Conservation (phyloP, 1,140 invertebrate species). For the Hirudo medicinalis region DNA sequence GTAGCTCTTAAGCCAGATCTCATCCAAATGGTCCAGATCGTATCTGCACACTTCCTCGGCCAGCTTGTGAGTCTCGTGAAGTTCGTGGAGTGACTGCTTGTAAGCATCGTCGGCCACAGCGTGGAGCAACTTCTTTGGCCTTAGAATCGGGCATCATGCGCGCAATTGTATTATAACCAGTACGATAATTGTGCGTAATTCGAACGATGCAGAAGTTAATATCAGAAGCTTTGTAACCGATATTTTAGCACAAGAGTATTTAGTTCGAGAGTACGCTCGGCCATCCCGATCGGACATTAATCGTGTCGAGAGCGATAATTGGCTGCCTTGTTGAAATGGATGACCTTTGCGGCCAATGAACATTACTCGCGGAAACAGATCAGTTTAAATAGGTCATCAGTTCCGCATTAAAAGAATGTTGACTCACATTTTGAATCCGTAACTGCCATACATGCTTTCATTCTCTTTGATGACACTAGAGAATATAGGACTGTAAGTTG, state of each 20-base stretch:
- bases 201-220: not conserved
- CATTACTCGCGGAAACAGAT: too few relatives aligned
- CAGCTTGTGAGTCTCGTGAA: slow-evolving; percentile 68
- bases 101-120: slow-evolving; percentile 76
- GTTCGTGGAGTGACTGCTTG: slow-evolving; percentile 63
- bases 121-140: slow-evolving; percentile 78
- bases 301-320: too few relatives aligned
- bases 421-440: slow-evolving; percentile 23
- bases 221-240: too few relatives aligned
- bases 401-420: not conserved
- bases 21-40: slow-evolving; percentile 83
- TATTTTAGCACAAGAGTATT: too few relatives aligned
- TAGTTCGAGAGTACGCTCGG: too few relatives aligned
- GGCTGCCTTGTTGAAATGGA: too few relatives aligned
- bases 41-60: slow-evolving; percentile 84
- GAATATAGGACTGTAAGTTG: not conserved
- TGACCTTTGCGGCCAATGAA: too few relatives aligned
- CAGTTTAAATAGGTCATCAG: not conserved
- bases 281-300: too few relatives aligned
- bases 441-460: slow-evolving; percentile 17
- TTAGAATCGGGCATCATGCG: slow-evolving; percentile 33
- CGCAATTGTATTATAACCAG: not conserved
- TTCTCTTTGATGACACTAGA: slow-evolving; percentile 19
- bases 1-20: slow-evolving; percentile 70
- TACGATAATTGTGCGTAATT: not conserved